A percentile compares a stretch with the other conserved stretches of the same genome.
These are phyloP conservation scores for Paedocypris sp. DNA, from an alignment of 2,113 vertebrate species.

Conservation along the genomic window DNA sequence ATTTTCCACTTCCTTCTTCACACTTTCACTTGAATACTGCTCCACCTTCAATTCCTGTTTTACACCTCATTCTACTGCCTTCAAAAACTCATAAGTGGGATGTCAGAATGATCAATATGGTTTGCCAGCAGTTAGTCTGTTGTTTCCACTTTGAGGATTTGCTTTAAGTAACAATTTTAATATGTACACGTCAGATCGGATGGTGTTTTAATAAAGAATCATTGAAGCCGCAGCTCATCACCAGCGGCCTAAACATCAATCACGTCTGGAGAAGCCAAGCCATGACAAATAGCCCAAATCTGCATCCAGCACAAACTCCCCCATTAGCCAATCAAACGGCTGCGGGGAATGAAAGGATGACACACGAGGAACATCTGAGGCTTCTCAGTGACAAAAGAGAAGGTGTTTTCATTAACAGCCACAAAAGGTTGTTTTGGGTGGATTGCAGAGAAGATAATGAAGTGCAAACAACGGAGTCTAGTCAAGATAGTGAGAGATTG, in stretches of 20 bases:
- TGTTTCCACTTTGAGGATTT: conserved; percentile 46
- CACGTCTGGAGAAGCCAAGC: conserved; percentile 40
- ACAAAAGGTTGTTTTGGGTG: neutral
- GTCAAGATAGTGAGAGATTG: neutral
- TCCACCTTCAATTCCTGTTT: conserved; percentile 1
- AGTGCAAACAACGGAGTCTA: neutral
- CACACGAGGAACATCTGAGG: neutral
- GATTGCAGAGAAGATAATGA: neutral
- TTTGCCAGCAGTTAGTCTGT: conserved; percentile 21
- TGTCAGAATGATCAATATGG: conserved; percentile 45
- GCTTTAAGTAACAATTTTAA: conserved; percentile 49
- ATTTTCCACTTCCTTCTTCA: neutral
- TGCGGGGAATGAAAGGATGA: neutral
- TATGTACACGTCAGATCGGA: conserved; percentile 55
- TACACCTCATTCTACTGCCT: neutral
- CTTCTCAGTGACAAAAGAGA: neutral
- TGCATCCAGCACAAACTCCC: conserved; percentile 1
- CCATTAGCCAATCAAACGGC: conserved; percentile 4
- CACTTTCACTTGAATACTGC: neutral
- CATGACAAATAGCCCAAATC: conserved; percentile 50
- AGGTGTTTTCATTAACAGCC: neutral
- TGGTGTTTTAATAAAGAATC: conserved; percentile 54
- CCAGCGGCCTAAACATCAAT: conserved; percentile 42
- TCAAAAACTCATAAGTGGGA: conserved; percentile 23
- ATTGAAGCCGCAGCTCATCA: conserved; percentile 43